Base-by-base conservation (phyloP, 2,888 invertebrate genomes). In the Cerceris rybyensis region DNA sequence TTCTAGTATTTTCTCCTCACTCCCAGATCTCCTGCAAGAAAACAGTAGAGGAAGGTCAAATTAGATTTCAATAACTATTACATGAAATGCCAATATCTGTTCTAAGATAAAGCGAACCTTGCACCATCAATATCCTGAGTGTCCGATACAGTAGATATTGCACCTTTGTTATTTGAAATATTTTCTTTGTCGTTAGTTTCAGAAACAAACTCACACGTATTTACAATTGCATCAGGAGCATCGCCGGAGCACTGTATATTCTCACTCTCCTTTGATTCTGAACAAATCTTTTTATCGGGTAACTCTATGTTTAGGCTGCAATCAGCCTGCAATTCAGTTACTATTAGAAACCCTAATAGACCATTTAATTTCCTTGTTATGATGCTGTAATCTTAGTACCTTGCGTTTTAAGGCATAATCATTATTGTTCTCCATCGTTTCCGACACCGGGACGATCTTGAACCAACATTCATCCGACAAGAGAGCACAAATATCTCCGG, bases 401-500 rank as follows among this genome's bases (percentile, higher is more conserved):
- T 88, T 86, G 73, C 89, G 84, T 67, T 89, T 88, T 0, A 58
- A 58, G 2, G 28, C 7, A 11, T 73, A 67, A 42, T 75, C 75
- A 4, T 78, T 39, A 59, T 61, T 77, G 8, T 76, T 70, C 43
- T 77, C 75, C 75, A 81, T 76, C 6, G 13, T 73, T 6, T 75
- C 75, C 16, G 81, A 52, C 6, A 72, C 46, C 7, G 78, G 72
- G 46, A 86, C 70, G 43, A 90, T 57, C 81, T 87, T 90, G 73
- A 89, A 86, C 87, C 88, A 89, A 77, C 86, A 87, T 80, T 83
- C 86, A 52, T 86, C 70, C 13, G 83, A 82, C 50, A 86, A 55
- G 6, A 90, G n/a, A n/a, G 87, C 86, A 64, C 86, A 90, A 59
- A 86, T 76, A 58, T 90, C 88, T 17, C 85, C 86, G 6, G 86